phyloP scores from a whole-genome alignment of 2,888 invertebrate species.

The Nesidiocoris tenuis region DNA sequence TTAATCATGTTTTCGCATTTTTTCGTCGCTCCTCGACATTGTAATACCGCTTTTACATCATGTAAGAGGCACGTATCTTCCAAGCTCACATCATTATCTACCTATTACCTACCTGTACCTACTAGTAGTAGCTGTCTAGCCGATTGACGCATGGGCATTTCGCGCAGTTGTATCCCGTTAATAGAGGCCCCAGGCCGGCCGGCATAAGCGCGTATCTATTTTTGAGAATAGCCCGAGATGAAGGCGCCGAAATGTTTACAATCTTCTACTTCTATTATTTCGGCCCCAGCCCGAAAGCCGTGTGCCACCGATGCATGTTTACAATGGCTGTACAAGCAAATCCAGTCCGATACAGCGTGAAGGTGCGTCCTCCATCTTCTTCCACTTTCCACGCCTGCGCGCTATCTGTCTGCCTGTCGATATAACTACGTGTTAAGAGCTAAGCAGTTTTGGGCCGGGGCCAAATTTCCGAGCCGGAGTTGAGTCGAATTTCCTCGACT shows the following conservation, averaged over 20 bases:
- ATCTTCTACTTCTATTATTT: too few species aligned
- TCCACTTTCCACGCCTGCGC: background rate
- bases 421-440: background rate
- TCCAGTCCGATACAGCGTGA: background rate
- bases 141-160: too few species aligned
- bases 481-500: background rate
- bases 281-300: too few species aligned
- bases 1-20: too few species aligned
- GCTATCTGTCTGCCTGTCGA: background rate
- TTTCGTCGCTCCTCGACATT: too few species aligned
- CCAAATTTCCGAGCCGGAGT: background rate
- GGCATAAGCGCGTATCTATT: background rate
- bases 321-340: background rate
- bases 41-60: too few species aligned
- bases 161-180: too few species aligned
- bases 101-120: too few species aligned
- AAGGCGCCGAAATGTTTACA: background rate
- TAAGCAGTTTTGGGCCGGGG: background rate
- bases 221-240: background rate
- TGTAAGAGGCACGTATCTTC: too few species aligned
- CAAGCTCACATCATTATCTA: too few species aligned
- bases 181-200: background rate
- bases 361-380: background rate
- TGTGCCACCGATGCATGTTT: too few species aligned
- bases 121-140: too few species aligned